phyloP scores from a whole-genome alignment of 2,888 invertebrate species.

The Drosophila lacicola region DNA sequence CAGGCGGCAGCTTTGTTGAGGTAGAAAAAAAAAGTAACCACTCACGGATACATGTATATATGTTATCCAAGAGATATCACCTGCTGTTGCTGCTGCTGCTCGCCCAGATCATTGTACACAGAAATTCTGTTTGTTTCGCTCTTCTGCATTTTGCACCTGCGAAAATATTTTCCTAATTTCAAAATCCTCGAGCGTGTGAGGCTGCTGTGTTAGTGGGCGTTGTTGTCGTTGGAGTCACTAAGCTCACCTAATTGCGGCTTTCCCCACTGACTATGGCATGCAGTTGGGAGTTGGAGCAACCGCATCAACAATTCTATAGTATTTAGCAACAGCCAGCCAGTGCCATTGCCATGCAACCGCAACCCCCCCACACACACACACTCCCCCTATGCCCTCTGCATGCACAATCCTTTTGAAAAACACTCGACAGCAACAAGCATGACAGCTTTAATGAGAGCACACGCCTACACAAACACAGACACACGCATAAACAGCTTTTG shows the following conservation, averaged over 20 bases:
- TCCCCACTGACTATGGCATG: slow-evolving; percentile 54
- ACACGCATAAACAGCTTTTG: neutral
- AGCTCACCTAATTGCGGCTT: slow-evolving; percentile 62
- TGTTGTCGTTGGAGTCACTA: slow-evolving; percentile 17
- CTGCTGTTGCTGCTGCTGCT: slow-evolving; percentile 2
- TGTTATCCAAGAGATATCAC: slow-evolving; percentile 6
- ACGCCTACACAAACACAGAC: slow-evolving; percentile 10
- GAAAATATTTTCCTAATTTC: slow-evolving; percentile 13
- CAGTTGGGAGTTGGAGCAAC: slow-evolving; percentile 24
- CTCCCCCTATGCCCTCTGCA: neutral
- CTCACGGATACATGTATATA: slow-evolving; percentile 1
- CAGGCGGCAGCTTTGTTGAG: slow-evolving; percentile 8
- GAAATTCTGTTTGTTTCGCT: slow-evolving; percentile 15
- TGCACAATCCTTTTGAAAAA: slow-evolving; percentile 30
- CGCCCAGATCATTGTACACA: slow-evolving; percentile 4
- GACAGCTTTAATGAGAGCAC: slow-evolving; percentile 27
- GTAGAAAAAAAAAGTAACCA: slow-evolving; percentile 1
- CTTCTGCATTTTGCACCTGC: slow-evolving; percentile 2
- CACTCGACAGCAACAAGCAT: slow-evolving; percentile 32
- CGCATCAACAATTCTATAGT: neutral
- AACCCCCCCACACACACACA: neutral
- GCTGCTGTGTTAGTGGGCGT: slow-evolving; percentile 4
- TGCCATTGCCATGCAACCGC: slow-evolving; percentile 9
- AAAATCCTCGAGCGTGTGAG: slow-evolving; percentile 9
- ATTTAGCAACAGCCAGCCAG: slow-evolving; percentile 10